Evolutionary conservation across 2,113 vertebrate species (phyloP), one percentile per base, ranked within the genome.

Genomic region (Lamprologus speciosus): DNA sequence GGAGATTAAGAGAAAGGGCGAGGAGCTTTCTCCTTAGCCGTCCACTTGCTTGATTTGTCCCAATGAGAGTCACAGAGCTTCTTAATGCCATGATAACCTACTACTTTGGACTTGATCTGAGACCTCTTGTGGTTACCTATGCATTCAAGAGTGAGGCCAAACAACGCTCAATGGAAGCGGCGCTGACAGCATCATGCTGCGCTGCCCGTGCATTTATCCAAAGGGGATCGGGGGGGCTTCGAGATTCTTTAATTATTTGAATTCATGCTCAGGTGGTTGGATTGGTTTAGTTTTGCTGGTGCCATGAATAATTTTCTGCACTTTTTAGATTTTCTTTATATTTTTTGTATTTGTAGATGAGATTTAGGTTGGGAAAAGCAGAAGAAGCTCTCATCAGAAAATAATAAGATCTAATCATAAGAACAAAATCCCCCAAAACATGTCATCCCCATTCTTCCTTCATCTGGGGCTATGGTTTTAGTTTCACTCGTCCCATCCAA

Each of bases 31-130:
- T 81, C 42, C 31, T 19, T 40, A 54, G 45, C 16, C n/a, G 50
- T 35, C 17, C 9, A 83, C 14, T 19, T 8, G 70, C 84, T 50
- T 12, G 23, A 14, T 65, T 63, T 75, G 53, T 50, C 58, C 2
- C n/a, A 9, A 79, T 55, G 86, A 80, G 51, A 58, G 83, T 85
- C 51, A 3, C 21, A 23, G 82, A 88, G 70, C 86, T 58, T 54
- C 65, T 90, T 86, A 87, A 88, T 89, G 93, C 85, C 90, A 42
- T 81, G 88, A 92, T 89, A 90, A 90, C 83, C 84, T 92, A 85
- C 47, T 85, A 87, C 81, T 87, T 82, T 89, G 86, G 84, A 53
- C 82, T 81, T 85, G 89, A 91, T 93, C 83, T 80, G 54, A 91
- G 89, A 60, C 83, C 83, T 78, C 92, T 83, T 12, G 84, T 55